phyloP scores from a whole-genome alignment of 2,888 invertebrate species.

The Osedax fenrisi region DNA sequence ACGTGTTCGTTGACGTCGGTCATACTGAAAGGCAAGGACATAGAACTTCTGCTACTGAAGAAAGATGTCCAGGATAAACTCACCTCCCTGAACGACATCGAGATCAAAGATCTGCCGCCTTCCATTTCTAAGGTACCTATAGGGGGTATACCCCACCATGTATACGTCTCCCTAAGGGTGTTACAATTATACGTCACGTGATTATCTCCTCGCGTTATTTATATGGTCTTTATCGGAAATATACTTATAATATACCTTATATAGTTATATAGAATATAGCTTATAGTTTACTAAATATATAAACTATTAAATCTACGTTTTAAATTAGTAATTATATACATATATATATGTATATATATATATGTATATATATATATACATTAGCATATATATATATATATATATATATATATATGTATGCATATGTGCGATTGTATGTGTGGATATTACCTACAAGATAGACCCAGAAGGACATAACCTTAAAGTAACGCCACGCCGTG shows the following conservation, averaged over 20 bases:
- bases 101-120: slow-evolving; percentile 42
- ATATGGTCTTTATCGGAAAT: too few species aligned
- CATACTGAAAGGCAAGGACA: slow-evolving; percentile 45
- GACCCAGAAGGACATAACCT: too few species aligned
- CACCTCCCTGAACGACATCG: slow-evolving; percentile 39
- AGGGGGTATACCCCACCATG: slow-evolving; percentile 44
- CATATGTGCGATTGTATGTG: background rate
- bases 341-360: too few species aligned
- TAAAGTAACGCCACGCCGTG: too few species aligned
- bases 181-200: background rate
- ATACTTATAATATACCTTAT: background rate
- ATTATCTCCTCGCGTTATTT: background rate
- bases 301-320: too few species aligned
- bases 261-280: background rate
- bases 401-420: background rate
- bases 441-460: too few species aligned
- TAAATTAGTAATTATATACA: too few species aligned
- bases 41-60: slow-evolving; percentile 48
- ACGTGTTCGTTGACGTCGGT: slow-evolving; percentile 45
- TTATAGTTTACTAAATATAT: too few species aligned
- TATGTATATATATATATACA: background rate
- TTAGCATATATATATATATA: background rate
- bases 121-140: slow-evolving; percentile 37
- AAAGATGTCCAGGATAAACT: slow-evolving; percentile 47
- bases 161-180: slow-evolving; percentile 30